Evolutionary conservation across 2,797 vertebrate genomes (phyloP).

Genomic region (Rhinogobio ventralis): DNA sequence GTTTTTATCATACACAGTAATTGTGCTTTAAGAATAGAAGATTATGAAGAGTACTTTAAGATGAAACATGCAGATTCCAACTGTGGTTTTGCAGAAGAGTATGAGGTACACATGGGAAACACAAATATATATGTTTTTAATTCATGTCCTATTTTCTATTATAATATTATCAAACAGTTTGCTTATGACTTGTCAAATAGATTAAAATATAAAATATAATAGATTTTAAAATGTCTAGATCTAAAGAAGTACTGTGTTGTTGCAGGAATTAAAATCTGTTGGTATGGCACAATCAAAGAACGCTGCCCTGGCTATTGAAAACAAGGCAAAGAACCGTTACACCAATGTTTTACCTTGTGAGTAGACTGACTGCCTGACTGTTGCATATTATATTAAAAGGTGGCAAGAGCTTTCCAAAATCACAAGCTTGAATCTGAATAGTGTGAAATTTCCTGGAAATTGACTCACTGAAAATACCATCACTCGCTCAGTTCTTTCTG

Average conservation of each 20-base stretch:
- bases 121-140: conserved; percentile 45
- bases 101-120: conserved; percentile 82
- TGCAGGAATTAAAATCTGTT: conserved; percentile 87
- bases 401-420: neutral
- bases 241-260: neutral
- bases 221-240: neutral
- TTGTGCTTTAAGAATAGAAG: conserved; percentile 84
- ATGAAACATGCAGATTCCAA: conserved; percentile 92
- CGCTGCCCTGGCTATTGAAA: conserved; percentile 82
- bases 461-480: neutral
- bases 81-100: conserved; percentile 95
- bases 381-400: neutral
- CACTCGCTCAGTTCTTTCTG: neutral
- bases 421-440: neutral
- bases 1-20: conserved; percentile 74
- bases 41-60: conserved; percentile 89
- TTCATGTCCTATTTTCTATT: neutral
- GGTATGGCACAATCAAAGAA: conserved; percentile 85
- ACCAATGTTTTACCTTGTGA: conserved; percentile 96
- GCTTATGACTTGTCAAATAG: neutral
- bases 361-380: conserved; percentile 59
- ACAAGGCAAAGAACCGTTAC: conserved; percentile 96
- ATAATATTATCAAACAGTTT: too few relatives aligned
- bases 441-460: neutral
- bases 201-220: neutral